phyloP scores from a whole-genome alignment of 2,113 vertebrate species.

The Hemiprocne comata region DNA sequence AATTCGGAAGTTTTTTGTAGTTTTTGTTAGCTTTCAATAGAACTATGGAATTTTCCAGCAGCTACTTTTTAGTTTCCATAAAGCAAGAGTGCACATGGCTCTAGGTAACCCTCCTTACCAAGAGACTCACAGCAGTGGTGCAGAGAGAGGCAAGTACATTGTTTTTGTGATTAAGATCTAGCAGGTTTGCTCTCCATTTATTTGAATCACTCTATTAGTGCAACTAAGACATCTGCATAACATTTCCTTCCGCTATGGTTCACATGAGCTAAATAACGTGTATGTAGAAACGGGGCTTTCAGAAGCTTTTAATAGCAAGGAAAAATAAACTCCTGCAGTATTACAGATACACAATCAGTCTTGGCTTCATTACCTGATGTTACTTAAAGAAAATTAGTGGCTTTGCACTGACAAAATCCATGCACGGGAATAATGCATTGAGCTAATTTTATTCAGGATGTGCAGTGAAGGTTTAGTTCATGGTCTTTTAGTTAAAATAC shows the following conservation, averaged over 20 bases:
- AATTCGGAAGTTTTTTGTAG: background rate
- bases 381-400: slow-evolving; percentile 26
- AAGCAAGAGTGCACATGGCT: background rate
- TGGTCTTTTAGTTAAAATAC: background rate
- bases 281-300: slow-evolving; percentile 3
- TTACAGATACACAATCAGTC: background rate
- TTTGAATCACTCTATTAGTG: background rate
- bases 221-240: slow-evolving; percentile 17
- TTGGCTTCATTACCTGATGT: background rate
- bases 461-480: background rate
- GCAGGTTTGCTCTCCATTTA: background rate
- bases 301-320: slow-evolving; percentile 22
- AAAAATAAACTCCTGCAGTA: slow-evolving; percentile 24
- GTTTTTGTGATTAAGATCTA: slow-evolving; percentile 27
- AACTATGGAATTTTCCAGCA: background rate
- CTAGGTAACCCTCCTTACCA: background rate
- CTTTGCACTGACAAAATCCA: background rate
- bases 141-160: background rate
- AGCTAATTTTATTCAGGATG: background rate
- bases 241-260: background rate
- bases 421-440: background rate
- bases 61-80: background rate
- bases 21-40: background rate
- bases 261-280: background rate
- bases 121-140: background rate